Conservation (phyloP, 1,140 invertebrate species). For the Trialeurodes vaporariorum region DNA sequence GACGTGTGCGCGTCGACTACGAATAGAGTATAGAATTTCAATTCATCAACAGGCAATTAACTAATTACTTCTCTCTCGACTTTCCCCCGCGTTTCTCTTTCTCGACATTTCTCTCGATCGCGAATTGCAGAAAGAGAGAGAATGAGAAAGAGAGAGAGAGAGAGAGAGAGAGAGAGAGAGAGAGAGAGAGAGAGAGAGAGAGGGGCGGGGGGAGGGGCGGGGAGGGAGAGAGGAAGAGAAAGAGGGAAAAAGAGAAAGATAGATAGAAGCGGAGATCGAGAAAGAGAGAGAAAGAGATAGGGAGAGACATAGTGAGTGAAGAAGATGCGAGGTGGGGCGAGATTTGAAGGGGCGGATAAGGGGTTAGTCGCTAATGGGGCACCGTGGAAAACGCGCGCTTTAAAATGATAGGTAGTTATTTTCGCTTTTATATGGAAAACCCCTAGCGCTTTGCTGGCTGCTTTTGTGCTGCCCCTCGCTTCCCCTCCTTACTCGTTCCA, state of each 20-base stretch:
- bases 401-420: conserved; percentile 1
- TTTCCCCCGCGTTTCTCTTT: too few relatives aligned
- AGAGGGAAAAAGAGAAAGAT: too few relatives aligned
- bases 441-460: background rate
- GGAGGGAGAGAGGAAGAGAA: too few relatives aligned
- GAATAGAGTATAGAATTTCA: background rate
- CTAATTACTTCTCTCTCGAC: background rate
- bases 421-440: background rate
- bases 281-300: background rate
- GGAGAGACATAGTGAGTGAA: background rate
- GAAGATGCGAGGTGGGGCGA: too few relatives aligned
- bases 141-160: too few relatives aligned
- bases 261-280: too few relatives aligned
- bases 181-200: too few relatives aligned
- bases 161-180: too few relatives aligned
- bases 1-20: too few relatives aligned
- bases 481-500: background rate
- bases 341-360: background rate
- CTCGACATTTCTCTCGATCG: too few relatives aligned
- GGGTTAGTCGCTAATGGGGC: background rate
- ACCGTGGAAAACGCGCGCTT: background rate
- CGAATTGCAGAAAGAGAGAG: too few relatives aligned
- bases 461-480: background rate
- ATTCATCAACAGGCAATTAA: background rate
- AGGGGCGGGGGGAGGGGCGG: too few relatives aligned